Evolutionary conservation across 1,140 invertebrate genomes (phyloP), one percentile per base, ranked within the genome.

Genomic region (Eueides isabella): DNA sequence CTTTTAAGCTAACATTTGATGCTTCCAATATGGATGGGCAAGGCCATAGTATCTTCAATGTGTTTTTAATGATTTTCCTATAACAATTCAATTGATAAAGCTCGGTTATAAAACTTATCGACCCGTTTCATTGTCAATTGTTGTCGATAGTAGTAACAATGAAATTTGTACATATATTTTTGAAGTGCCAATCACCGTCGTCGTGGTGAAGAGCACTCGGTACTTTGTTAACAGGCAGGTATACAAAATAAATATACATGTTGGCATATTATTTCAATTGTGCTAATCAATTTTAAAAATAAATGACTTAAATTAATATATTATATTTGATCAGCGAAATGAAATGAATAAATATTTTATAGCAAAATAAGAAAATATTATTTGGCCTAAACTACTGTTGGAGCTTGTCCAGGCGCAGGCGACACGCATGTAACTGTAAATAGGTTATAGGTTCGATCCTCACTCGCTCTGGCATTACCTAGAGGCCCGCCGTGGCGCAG

Each of bases 101-200:
- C 48, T 26, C 48, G 1, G 48, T 1, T 9, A 55, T 55, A 23
- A 55, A 55, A 55, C 2, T 26, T 23, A 23, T 55, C 26, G 26
- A 2, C 48, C 26, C 6, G 23, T 55, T 55, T 26, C 23, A 55
- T 55, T 55, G 9, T 55, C 48, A 55, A 55, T 55, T 23, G 19
- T 26, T 26, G 23, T 26, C 23, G 11, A n/a, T n/a, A n/a, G 1
- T 55, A 5, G 23, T 26, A 55, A 55, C 48, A 55, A 55, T 55
- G 48, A 55, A 55, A 16, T 55, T 61, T 69, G 48, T 61, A 69
- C 48, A 55, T 55, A 55, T 55, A 55, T 55, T 67, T 61, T 48
- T 69, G 29, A 69, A 69, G 67, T 69, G 29, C 67, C 48, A 69
- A 69, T 69, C 67, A 69, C 29, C 19, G 67, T 33, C 38, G 35